Evolutionary conservation across 1,140 invertebrate species (phyloP).

Genomic region (Drosophila nebulosa): DNA sequence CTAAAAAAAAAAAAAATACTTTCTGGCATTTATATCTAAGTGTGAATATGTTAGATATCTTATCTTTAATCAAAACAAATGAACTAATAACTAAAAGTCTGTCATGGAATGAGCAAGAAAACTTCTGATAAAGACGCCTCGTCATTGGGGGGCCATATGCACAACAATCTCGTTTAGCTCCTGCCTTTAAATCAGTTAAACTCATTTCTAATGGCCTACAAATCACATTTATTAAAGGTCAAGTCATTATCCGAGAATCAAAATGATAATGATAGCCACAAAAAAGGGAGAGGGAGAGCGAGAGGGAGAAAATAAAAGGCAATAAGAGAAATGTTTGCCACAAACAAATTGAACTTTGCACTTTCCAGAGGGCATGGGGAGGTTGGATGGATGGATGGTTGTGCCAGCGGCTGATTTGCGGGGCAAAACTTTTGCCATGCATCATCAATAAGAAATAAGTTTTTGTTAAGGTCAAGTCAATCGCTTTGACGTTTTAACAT

Average conservation of each 20-base stretch:
- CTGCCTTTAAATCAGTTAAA: not conserved
- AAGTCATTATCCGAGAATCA: slow-evolving; percentile 24
- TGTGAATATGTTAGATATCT: too few relatives aligned
- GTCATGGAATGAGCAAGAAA: not conserved
- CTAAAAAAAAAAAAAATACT: too few relatives aligned
- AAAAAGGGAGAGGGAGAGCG: too few relatives aligned
- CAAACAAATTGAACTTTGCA: slow-evolving; percentile 39
- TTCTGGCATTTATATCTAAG: too few relatives aligned
- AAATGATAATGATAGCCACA: slow-evolving; percentile 3
- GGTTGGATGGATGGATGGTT: not conserved
- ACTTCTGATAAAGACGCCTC: not conserved
- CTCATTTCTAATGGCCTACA: slow-evolving; percentile 1
- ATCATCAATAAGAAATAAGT: slow-evolving; percentile 55
- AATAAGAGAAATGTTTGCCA: slow-evolving; percentile 20
- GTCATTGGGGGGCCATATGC: not conserved
- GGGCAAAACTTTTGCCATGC: slow-evolving; percentile 26
- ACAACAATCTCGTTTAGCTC: not conserved
- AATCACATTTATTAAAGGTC: slow-evolving; percentile 39
- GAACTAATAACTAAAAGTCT: slow-evolving; percentile 13
- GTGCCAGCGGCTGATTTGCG: too few relatives aligned
- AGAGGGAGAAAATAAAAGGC: too few relatives aligned
- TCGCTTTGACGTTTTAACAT: slow-evolving; percentile 37
- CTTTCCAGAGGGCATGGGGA: slow-evolving; percentile 6
- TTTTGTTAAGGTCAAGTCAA: slow-evolving; percentile 48
- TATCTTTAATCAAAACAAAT: slow-evolving; percentile 53